These are phyloP conservation scores for Dermochelys coriacea DNA, from an alignment of 2,797 vertebrate species.

Conservation along the genomic window DNA sequence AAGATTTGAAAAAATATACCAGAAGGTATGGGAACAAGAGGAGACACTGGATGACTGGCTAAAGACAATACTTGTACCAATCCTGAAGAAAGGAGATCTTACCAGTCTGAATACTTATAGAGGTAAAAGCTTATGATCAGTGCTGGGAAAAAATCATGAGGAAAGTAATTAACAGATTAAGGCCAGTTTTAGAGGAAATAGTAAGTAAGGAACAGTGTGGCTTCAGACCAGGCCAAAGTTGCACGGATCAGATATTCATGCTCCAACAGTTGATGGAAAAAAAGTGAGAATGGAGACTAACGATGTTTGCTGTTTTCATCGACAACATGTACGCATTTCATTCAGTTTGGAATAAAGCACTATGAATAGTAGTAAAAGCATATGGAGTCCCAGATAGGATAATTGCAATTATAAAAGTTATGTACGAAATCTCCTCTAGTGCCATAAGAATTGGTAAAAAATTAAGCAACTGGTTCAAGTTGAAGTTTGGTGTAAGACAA, in stretches of 20 bases:
- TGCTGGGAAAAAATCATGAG: not conserved
- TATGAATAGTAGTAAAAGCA: not conserved
- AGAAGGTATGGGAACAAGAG: not conserved
- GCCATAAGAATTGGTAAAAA: not conserved
- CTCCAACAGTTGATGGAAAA: not conserved
- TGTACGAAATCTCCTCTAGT: not conserved
- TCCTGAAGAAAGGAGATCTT: not conserved
- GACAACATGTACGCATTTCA: not conserved
- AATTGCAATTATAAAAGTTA: not conserved
- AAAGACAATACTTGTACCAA: not conserved
- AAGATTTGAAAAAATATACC: not conserved
- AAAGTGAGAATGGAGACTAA: not conserved
- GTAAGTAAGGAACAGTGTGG: not conserved
- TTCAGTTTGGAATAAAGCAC: not conserved
- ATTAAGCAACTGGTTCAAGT: not conserved
- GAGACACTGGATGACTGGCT: not conserved
- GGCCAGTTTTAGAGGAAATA: not conserved
- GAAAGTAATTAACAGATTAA: not conserved
- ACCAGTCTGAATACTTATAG: not conserved
- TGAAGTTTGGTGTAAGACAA: not conserved
- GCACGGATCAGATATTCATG: not conserved
- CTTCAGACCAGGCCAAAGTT: not conserved
- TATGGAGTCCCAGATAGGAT: not conserved
- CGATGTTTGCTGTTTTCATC: not conserved
- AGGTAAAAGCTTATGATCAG: not conserved